These are phyloP conservation scores for Heterohyrax brucei DNA, from an alignment of 2,797 vertebrate genomes.

Conservation along the genomic window DNA sequence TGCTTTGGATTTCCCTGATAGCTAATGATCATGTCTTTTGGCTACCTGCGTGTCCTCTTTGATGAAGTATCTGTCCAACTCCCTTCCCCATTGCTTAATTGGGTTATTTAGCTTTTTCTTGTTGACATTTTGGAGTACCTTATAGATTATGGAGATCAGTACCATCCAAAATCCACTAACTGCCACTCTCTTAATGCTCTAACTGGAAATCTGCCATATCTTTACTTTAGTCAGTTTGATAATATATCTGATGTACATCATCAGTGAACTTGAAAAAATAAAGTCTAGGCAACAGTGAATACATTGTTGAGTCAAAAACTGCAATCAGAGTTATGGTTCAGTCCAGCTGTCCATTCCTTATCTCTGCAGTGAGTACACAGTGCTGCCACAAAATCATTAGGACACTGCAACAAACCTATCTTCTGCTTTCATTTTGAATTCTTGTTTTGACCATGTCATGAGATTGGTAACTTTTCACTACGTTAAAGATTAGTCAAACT, in stretches of 20 bases:
- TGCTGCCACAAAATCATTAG: not conserved
- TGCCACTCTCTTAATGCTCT: slow-evolving; percentile 8
- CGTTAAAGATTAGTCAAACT: slow-evolving; percentile 58
- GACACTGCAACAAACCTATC: slow-evolving; percentile 1
- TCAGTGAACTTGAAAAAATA: slow-evolving; percentile 35
- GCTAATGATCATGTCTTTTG: no score
- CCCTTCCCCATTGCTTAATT: no score
- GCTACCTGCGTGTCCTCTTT: no score
- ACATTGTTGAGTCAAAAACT: slow-evolving; percentile 32
- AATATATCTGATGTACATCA: slow-evolving; percentile 49
- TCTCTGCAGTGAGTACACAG: not conserved
- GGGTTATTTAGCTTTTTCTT: no score
- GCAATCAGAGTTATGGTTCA: slow-evolving; percentile 29
- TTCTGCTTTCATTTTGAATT: slow-evolving; percentile 52
- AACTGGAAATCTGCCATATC: slow-evolving; percentile 12
- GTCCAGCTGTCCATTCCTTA: slow-evolving; percentile 16
- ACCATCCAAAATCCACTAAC: not conserved
- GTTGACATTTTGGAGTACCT: no score
- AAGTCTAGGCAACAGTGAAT: slow-evolving; percentile 30
- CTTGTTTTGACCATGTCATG: slow-evolving; percentile 50
- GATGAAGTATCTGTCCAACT: no score
- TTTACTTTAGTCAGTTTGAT: slow-evolving; percentile 40
- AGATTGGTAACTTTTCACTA: slow-evolving; percentile 48
- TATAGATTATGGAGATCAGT: no score
- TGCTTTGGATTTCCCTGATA: no score